Percentiles rank a stretch among this genome's conserved stretches.
Conservation (phyloP, 2,797 vertebrate species). For the Gallirallus australis region DNA sequence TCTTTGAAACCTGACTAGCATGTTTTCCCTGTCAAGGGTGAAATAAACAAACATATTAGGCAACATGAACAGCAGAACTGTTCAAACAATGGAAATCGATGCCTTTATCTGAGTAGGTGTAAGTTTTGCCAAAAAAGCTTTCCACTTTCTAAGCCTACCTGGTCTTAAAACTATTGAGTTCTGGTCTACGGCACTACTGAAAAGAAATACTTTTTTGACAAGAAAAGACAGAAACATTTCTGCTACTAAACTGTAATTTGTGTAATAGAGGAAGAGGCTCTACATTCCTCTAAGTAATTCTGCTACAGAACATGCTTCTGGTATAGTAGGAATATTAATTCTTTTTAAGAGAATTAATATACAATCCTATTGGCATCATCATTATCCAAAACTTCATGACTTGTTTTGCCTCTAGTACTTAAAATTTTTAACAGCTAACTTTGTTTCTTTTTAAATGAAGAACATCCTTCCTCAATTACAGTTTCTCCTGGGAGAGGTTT, state of each 20-base stretch:
- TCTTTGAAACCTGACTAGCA: background rate
- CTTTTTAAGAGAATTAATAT: background rate
- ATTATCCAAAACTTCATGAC: background rate
- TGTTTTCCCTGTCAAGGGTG: background rate
- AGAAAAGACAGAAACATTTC: background rate
- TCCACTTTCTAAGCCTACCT: background rate
- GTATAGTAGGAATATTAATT: background rate
- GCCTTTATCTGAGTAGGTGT: background rate
- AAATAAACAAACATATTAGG: background rate
- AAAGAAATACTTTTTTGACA: background rate
- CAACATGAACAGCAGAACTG: background rate
- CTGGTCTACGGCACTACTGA: background rate
- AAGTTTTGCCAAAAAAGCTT: background rate
- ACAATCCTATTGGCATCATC: background rate
- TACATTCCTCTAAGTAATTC: background rate
- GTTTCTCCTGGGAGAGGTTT: constrained; percentile 97
- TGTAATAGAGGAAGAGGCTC: background rate
- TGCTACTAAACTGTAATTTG: background rate
- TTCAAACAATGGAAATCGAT: background rate
- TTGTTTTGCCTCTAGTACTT: background rate
- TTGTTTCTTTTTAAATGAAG: constrained; percentile 49
- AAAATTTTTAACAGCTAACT: constrained; percentile 32
- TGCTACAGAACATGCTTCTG: background rate
- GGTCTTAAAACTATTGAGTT: background rate
- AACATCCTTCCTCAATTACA: constrained; percentile 77